Evolutionary conservation across 2,888 invertebrate genomes (phyloP).

Genomic region (Drosophila kambysellisi): DNA sequence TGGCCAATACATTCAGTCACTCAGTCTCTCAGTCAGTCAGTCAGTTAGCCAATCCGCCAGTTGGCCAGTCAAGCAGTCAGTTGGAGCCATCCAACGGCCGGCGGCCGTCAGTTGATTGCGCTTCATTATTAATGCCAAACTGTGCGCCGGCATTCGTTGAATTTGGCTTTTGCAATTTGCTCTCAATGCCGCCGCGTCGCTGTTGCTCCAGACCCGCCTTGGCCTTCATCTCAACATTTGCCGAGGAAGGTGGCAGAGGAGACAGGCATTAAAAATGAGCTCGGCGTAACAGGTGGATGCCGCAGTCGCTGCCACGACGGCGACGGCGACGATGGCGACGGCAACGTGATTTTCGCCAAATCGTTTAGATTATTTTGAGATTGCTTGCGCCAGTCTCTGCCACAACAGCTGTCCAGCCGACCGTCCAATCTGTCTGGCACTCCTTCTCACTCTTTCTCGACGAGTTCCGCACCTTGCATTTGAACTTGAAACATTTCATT

Average conservation of each 20-base stretch:
- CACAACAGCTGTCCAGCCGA: slow-evolving; percentile 31
- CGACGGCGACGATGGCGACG: slow-evolving; percentile 55
- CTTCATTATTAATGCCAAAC: slow-evolving; percentile 84
- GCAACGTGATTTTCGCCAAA: slow-evolving; percentile 80
- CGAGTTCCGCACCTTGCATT: slow-evolving; percentile 76
- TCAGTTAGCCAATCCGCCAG: slow-evolving; percentile 36
- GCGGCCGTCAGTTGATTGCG: slow-evolving; percentile 75
- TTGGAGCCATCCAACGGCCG: slow-evolving; percentile 58
- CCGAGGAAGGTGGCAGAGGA: not conserved
- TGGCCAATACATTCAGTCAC: slow-evolving; percentile 26
- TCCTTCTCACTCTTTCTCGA: slow-evolving; percentile 48
- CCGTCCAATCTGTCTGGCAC: slow-evolving; percentile 57
- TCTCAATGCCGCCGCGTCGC: slow-evolving; percentile 68
- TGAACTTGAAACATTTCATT: slow-evolving; percentile 82
- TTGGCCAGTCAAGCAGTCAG: slow-evolving; percentile 34
- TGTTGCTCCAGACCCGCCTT: slow-evolving; percentile 44
- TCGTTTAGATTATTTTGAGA: slow-evolving; percentile 81
- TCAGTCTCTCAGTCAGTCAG: slow-evolving; percentile 16
- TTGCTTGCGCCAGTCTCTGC: slow-evolving; percentile 77
- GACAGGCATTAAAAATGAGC: slow-evolving; percentile 79
- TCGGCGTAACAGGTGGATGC: slow-evolving; percentile 83
- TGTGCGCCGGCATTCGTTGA: slow-evolving; percentile 83
- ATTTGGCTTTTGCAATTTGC: slow-evolving; percentile 83
- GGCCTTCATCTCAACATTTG: slow-evolving; percentile 29
- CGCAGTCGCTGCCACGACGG: slow-evolving; percentile 37